Evolutionary conservation across 1,140 invertebrate species (phyloP).

Genomic region (Brachionus angularis): DNA sequence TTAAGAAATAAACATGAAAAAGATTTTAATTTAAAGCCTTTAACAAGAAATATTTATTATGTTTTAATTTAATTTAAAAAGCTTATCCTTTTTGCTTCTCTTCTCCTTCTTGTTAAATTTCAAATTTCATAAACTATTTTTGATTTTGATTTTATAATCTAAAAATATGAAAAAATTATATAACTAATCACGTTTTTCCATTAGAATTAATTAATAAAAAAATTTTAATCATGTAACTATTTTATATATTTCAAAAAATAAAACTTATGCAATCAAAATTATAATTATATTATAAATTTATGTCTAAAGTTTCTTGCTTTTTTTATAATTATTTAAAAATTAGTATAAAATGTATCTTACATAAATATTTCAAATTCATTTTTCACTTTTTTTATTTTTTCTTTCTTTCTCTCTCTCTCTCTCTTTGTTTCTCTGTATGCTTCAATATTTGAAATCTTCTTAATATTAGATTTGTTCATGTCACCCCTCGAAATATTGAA

Average conservation of each 20-base stretch:
- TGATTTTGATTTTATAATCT: too few species aligned
- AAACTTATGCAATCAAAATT: constrained; percentile 40
- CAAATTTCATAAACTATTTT: too few species aligned
- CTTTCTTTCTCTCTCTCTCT: neutral
- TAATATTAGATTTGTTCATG: neutral
- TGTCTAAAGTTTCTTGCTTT: neutral
- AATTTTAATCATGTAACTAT: constrained; percentile 40
- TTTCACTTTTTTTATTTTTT: neutral
- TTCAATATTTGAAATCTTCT: too few species aligned
- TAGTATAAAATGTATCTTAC: constrained; percentile 4
- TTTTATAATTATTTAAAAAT: neutral
- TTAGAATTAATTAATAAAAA: constrained; percentile 20
- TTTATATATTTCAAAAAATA: too few species aligned
- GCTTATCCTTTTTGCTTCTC: too few species aligned
- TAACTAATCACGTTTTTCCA: constrained; percentile 36
- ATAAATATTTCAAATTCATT: neutral
- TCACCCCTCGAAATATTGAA: neutral
- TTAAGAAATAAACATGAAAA: too few species aligned
- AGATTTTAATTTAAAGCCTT: too few species aligned
- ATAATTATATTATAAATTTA: constrained; percentile 29
- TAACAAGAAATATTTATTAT: too few species aligned
- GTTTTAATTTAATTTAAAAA: too few species aligned
- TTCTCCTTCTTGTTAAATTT: too few species aligned
- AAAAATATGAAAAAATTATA: constrained; percentile 26
- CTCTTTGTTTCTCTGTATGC: too few species aligned